A percentile compares a stretch with the other conserved stretches of the same genome.
These are phyloP conservation scores for Podarcis siculus DNA, from an alignment of 2,797 vertebrate species.

Conservation along the genomic window DNA sequence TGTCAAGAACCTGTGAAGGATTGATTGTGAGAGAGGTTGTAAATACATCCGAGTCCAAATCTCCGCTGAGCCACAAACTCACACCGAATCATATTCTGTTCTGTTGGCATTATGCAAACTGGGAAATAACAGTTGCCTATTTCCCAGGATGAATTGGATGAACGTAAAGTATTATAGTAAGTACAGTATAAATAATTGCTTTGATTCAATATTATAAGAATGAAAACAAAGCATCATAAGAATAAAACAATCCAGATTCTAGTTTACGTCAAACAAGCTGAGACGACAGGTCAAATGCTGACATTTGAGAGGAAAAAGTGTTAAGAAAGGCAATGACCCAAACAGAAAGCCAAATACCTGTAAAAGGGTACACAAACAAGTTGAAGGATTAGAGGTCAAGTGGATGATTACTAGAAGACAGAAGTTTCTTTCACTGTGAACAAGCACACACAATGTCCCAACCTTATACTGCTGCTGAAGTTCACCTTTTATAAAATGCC, in stretches of 20 bases:
- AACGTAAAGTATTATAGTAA: neutral
- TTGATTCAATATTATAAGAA: constrained; percentile 26
- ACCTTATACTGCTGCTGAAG: constrained; percentile 9
- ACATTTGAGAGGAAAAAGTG: neutral
- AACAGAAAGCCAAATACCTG: constrained; percentile 37
- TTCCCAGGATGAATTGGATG: neutral
- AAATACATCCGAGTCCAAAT: neutral
- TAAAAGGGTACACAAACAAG: constrained; percentile 6
- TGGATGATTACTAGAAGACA: neutral
- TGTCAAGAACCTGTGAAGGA: neutral
- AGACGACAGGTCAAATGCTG: constrained; percentile 21
- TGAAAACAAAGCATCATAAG: constrained; percentile 41
- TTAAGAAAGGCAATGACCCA: constrained; percentile 6
- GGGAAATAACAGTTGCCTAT: neutral
- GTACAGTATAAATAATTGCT: neutral
- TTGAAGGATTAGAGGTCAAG: neutral
- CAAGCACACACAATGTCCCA: neutral
- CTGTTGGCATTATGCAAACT: neutral
- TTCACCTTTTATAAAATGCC: neutral
- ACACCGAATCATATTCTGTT: neutral
- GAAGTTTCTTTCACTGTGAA: neutral
- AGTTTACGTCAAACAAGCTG: neutral
- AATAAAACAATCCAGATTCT: constrained; percentile 20
- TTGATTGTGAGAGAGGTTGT: neutral
- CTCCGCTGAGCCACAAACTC: neutral